Conservation (phyloP, 2,888 invertebrate genomes). For the Apodemia duryi region DNA sequence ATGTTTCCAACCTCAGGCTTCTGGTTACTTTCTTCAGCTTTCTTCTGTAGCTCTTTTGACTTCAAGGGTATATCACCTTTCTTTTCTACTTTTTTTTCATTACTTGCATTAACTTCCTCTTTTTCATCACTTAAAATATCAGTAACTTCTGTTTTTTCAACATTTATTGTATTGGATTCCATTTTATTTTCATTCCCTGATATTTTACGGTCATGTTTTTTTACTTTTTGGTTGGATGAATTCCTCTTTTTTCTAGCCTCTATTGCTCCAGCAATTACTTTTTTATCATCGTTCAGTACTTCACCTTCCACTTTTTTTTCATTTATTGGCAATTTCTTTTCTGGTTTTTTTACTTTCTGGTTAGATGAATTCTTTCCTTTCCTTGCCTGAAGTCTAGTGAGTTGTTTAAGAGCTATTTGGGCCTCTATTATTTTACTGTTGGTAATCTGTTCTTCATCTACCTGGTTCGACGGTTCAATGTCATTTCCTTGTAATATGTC, state of each 20-base stretch:
- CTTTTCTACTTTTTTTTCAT: not conserved
- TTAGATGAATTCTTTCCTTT: slow-evolving; percentile 27
- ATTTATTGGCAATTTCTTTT: slow-evolving; percentile 28
- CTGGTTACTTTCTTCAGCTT: slow-evolving; percentile 25
- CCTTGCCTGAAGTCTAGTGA: slow-evolving; percentile 47
- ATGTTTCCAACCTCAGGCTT: slow-evolving; percentile 47
- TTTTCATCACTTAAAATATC: not conserved
- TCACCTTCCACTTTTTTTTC: slow-evolving; percentile 28
- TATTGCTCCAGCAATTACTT: not conserved
- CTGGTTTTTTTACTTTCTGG: slow-evolving; percentile 26
- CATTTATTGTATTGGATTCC: slow-evolving; percentile 19
- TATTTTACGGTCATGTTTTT: slow-evolving; percentile 26
- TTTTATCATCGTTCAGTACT: not conserved
- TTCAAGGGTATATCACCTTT: slow-evolving; percentile 11
- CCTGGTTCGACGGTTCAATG: slow-evolving; percentile 35
- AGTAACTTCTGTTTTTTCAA: not conserved
- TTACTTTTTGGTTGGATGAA: slow-evolving; percentile 28
- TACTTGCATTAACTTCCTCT: not conserved
- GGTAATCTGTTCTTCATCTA: slow-evolving; percentile 20
- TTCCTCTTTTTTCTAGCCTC: slow-evolving; percentile 29
- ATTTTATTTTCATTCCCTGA: slow-evolving; percentile 30
- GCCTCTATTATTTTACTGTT: slow-evolving; percentile 40
- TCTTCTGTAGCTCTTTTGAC: slow-evolving; percentile 23
- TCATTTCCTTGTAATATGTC: slow-evolving; percentile 71
- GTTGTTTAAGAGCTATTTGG: slow-evolving; percentile 60